These are phyloP conservation scores for Phalanger gymnotis DNA, from an alignment of 2,797 vertebrate genomes.

Conservation along the genomic window DNA sequence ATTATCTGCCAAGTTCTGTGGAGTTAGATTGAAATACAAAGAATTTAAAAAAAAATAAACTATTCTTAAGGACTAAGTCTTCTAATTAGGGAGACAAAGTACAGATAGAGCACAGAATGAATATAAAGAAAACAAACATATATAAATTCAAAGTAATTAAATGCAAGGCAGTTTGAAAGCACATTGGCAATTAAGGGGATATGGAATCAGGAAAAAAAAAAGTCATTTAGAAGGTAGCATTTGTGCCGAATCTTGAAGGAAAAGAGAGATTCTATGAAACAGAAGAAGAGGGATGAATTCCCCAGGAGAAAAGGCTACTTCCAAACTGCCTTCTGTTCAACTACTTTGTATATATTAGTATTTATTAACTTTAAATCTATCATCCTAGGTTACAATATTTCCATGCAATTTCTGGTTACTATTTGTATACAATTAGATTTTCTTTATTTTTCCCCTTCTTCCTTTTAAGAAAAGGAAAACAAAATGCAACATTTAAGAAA, in stretches of 20 bases:
- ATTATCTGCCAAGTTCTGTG: background rate
- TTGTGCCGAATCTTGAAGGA: background rate
- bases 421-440: background rate
- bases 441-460: background rate
- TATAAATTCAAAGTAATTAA: background rate
- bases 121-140: background rate
- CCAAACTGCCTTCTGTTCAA: conserved; percentile 27
- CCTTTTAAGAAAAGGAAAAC: background rate
- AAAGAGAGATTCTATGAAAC: background rate
- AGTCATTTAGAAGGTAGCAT: background rate
- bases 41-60: background rate
- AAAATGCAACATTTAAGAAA: background rate
- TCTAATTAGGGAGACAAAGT: background rate
- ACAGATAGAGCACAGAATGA: background rate
- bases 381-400: conserved; percentile 1
- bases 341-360: background rate
- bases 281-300: background rate
- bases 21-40: background rate
- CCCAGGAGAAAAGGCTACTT: background rate
- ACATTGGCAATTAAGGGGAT: background rate
- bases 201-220: background rate
- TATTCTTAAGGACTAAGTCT: background rate
- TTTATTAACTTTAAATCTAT: background rate
- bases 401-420: background rate
- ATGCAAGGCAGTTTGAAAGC: background rate